Percentiles rank a stretch among this genome's conserved stretches.
Conservation (phyloP, 2,888 invertebrate genomes). For the Iselma pallidipennis region DNA sequence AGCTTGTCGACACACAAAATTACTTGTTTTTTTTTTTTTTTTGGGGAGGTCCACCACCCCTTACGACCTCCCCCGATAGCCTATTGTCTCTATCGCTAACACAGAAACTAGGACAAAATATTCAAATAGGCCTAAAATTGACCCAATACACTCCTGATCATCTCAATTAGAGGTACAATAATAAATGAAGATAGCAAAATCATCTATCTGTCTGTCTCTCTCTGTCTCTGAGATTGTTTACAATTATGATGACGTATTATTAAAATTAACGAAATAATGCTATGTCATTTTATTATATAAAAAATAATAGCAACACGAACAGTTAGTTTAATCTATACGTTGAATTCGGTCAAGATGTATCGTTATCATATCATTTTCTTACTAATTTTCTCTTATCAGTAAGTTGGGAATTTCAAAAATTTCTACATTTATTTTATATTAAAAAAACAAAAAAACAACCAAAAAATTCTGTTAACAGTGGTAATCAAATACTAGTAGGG, state of each 20-base stretch:
- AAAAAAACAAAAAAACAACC: not conserved
- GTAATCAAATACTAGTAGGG: constrained; percentile 9
- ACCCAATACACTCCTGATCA: too few relatives aligned
- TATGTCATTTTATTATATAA: not conserved
- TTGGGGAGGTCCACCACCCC: too few relatives aligned
- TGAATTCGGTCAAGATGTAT: not conserved
- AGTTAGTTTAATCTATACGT: not conserved
- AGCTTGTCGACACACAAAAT: too few relatives aligned
- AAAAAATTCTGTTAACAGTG: not conserved
- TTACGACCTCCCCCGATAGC: too few relatives aligned
- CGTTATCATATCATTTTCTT: not conserved
- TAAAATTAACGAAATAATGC: not conserved
- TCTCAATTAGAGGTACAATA: too few relatives aligned
- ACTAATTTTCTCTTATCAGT: not conserved
- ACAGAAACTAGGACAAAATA: too few relatives aligned
- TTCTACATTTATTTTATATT: not conserved
- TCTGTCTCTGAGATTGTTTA: not conserved
- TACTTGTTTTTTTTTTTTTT: too few relatives aligned
- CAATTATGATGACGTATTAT: not conserved
- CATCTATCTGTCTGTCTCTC: not conserved
- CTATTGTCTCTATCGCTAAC: too few relatives aligned
- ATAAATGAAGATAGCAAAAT: too few relatives aligned
- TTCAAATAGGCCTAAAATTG: too few relatives aligned
- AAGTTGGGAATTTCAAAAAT: not conserved
- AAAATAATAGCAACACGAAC: not conserved